A percentile compares a stretch with the other conserved stretches of the same genome.
These are phyloP conservation scores for Carassius auratus DNA, from an alignment of 2,113 vertebrate species.

Conservation along the genomic window DNA sequence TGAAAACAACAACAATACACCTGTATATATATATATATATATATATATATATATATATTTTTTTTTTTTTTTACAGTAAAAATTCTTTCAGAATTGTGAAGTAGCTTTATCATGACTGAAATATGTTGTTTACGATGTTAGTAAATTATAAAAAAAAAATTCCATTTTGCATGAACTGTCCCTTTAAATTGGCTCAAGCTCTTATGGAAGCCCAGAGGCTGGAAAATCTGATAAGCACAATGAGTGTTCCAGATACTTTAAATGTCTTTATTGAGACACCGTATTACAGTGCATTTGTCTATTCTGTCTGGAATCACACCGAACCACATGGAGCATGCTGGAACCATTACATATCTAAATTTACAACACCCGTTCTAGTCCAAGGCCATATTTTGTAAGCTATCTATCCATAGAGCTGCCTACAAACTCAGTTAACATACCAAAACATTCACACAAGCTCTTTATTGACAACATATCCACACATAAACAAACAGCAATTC, in stretches of 20 bases:
- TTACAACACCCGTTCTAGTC: constrained; percentile 49
- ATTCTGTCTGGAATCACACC: constrained; percentile 45
- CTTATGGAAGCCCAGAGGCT: constrained; percentile 38
- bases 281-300: constrained; percentile 50
- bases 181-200: not conserved
- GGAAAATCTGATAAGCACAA: constrained; percentile 61
- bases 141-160: not conserved
- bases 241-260: constrained; percentile 54
- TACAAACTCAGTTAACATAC: constrained; percentile 36
- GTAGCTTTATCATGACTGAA: no score
- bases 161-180: not conserved
- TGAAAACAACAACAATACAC: no score
- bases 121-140: no score
- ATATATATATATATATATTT: no score
- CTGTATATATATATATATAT: no score
- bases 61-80: no score
- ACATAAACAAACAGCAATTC: constrained; percentile 36
- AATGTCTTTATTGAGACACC: constrained; percentile 51
- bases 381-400: constrained; percentile 49
- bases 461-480: constrained; percentile 13
- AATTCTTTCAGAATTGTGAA: not conserved
- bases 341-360: constrained; percentile 59
- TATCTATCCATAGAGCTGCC: constrained; percentile 26
- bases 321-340: constrained; percentile 55
- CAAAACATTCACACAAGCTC: no score